Evolutionary conservation across 2,888 invertebrate genomes (phyloP), one percentile per base, ranked within the genome.

Genomic region (Hirtodrosophila histrioides): DNA sequence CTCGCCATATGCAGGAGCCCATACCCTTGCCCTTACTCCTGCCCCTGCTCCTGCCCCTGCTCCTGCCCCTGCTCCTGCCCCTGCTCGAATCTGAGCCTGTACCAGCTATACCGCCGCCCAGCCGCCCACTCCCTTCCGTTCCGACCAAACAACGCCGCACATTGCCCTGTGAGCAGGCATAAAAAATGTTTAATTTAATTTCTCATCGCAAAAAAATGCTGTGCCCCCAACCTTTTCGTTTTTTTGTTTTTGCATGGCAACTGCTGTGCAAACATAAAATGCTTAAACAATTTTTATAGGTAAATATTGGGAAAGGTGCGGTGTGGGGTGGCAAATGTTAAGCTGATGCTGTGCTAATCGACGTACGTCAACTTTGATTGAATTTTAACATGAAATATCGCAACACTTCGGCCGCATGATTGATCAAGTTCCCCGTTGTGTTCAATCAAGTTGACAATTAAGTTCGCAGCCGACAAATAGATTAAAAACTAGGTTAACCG

Each of bases 161-260:
- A 41, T 39, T 36, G 35, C 40, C 12, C 12, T 10, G 36, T 43
- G 45, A 23, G 58, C 39, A 50, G 68, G 70, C 77, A 83, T 78
- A 81, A 85, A 85, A 88, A 83, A 79, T 83, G 64, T 79, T 83
- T 79, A 88, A 88, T 83, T 83, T 87, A 79, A 83, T 83, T 83
- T 80, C 64, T 44, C 55, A 39, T 61, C 40, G 58, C 62, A 58
- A 73, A 77, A 79, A 86, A 74, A 43, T 46, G 40, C 45, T 50
- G 37, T 48, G 55, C 68, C 69, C 37, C 37, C 17, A 23, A 17
- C n/a, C 6, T 33, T 39, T 39, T 10, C 11, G 29, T 36, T 54
- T 41, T 45, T 58, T 53, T 36, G 33, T 11, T 36, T 54, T 45
- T 49, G 49, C 49, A 40, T 72, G 88, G 82, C 79, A 74, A 83